A percentile compares a stretch with the other conserved stretches of the same genome.
Conservation (phyloP, 2,888 invertebrate genomes). For the Erebia ligea region DNA sequence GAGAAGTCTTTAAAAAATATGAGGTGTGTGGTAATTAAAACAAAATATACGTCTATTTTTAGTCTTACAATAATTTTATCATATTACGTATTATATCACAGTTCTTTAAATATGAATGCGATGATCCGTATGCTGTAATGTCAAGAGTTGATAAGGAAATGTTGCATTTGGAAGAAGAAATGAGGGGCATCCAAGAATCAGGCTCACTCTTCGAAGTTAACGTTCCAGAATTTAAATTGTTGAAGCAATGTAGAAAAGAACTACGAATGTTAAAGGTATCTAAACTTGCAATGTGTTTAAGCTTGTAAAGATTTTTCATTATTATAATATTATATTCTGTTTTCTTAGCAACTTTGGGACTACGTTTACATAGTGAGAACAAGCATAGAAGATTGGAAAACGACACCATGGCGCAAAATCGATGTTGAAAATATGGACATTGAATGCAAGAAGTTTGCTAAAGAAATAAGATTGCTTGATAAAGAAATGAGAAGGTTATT, state of each 20-base stretch:
- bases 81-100: constrained; percentile 41
- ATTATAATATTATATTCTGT: background rate
- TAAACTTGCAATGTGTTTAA: background rate
- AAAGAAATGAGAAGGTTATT: constrained; percentile 93
- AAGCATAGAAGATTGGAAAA: constrained; percentile 98
- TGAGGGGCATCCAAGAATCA: constrained; percentile 93
- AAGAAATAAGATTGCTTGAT: constrained; percentile 94
- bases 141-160: constrained; percentile 92
- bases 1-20: constrained; percentile 94
- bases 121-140: constrained; percentile 88
- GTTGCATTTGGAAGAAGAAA: constrained; percentile 91
- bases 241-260: constrained; percentile 96
- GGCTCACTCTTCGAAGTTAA: constrained; percentile 97
- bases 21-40: constrained; percentile 52
- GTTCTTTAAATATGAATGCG: constrained; percentile 90
- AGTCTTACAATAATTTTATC: background rate
- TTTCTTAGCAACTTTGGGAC: constrained; percentile 94
- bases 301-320: background rate
- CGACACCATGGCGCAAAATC: constrained; percentile 97
- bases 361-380: constrained; percentile 95
- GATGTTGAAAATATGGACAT: constrained; percentile 99
- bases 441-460: constrained; percentile 98
- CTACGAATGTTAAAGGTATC: constrained; percentile 91
- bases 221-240: constrained; percentile 96
- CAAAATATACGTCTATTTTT: background rate